Evolutionary conservation across 2,113 vertebrate species (phyloP).

Genomic region (Lonchura striata): DNA sequence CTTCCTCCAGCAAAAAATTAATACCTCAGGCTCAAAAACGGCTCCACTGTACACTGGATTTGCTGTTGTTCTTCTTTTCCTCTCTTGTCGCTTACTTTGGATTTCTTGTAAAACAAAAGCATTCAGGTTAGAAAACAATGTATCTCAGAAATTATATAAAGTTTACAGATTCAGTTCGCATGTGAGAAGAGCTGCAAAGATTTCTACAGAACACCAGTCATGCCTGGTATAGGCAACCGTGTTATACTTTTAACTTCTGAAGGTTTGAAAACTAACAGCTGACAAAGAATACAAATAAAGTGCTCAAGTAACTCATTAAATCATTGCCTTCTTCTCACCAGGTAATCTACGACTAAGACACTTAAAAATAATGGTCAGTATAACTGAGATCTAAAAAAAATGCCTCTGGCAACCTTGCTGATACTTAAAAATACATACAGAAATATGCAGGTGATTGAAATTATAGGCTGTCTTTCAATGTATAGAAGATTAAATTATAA

Average conservation of each 20-base stretch:
- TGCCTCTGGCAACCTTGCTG: neutral
- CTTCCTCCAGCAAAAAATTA: neutral
- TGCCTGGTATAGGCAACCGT: neutral
- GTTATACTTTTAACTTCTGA: neutral
- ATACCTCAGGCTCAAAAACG: slow-evolving; percentile 97
- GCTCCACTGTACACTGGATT: slow-evolving; percentile 98
- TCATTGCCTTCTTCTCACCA: neutral
- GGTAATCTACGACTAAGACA: neutral
- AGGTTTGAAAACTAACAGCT: neutral
- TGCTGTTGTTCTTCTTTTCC: slow-evolving; percentile 96
- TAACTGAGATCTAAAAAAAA: neutral
- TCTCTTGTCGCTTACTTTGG: slow-evolving; percentile 96
- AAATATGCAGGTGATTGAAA: neutral
- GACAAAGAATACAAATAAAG: neutral
- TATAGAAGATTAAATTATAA: neutral
- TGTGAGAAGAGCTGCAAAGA: neutral
- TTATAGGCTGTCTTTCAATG: neutral
- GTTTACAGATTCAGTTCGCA: neutral
- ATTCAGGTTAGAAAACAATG: slow-evolving; percentile 40
- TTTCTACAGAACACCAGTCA: neutral
- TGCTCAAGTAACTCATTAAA: neutral
- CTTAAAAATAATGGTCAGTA: neutral
- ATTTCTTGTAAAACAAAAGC: slow-evolving; percentile 85
- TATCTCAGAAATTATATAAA: neutral
- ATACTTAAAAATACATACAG: neutral